Conservation (phyloP, 2,797 vertebrate genomes). For the Amphiprion clarkii region DNA sequence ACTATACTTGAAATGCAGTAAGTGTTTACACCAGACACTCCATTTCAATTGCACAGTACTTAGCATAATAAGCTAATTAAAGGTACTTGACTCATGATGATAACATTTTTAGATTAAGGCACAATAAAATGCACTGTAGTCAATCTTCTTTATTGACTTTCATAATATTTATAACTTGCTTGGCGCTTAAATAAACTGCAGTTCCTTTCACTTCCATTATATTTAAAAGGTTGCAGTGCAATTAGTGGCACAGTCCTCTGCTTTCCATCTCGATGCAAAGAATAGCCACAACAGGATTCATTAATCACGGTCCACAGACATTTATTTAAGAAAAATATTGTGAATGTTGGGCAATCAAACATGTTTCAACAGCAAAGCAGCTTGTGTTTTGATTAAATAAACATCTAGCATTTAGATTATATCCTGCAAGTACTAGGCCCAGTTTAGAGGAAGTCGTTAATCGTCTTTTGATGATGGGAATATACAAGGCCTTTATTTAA, state of each 20-base stretch:
- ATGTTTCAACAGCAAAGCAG: constrained; percentile 8
- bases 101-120: constrained; percentile 39
- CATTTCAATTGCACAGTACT: constrained; percentile 39
- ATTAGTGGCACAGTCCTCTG: background rate
- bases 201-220: constrained; percentile 36
- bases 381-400: background rate
- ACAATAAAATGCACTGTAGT: constrained; percentile 33
- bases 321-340: constrained; percentile 3
- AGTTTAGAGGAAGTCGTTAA: background rate
- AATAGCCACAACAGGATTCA: constrained; percentile 26
- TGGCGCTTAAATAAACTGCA: constrained; percentile 31
- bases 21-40: constrained; percentile 39
- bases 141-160: constrained; percentile 53
- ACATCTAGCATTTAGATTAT: background rate
- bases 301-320: constrained; percentile 22
- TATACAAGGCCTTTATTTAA: constrained; percentile 4
- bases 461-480: constrained; percentile 3
- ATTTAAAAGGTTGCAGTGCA: constrained; percentile 27
- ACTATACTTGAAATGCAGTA: constrained; percentile 43
- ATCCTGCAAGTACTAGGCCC: background rate
- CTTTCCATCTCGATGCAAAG: background rate
- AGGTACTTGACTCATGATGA: constrained; percentile 45
- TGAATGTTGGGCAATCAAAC: constrained; percentile 18
- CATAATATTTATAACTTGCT: constrained; percentile 41
- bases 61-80: constrained; percentile 56